A percentile compares a stretch with the other conserved stretches of the same genome.
These are phyloP conservation scores for Dendronephthya gigantea DNA, from an alignment of 64 coral and sea anemone genomes.

Conservation along the genomic window DNA sequence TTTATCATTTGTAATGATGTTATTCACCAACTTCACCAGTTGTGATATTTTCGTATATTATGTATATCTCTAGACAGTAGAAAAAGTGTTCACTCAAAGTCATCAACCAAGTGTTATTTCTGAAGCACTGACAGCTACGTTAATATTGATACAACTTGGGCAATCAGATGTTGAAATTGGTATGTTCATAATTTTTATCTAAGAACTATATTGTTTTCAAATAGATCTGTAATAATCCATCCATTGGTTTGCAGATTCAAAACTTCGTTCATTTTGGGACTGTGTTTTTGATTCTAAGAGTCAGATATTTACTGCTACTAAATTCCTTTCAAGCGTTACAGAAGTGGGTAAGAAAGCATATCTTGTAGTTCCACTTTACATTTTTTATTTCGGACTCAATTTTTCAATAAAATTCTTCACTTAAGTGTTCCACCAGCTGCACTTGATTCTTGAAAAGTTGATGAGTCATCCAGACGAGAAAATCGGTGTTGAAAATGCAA, in stretches of 20 bases:
- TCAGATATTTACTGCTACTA: constrained; percentile 74
- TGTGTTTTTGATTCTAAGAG: constrained; percentile 70
- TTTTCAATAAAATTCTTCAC: neutral
- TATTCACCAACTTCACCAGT: no score
- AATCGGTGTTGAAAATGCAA: constrained; percentile 1
- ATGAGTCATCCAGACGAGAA: constrained; percentile 22
- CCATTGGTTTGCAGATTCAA: constrained; percentile 49
- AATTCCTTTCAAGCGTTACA: constrained; percentile 52
- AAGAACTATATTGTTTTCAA: no score
- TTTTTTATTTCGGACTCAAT: neutral
- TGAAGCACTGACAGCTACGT: neutral
- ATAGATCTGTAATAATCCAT: neutral
- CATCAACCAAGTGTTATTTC: constrained; percentile 1
- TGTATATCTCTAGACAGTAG: neutral
- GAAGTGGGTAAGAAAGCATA: constrained; percentile 61
- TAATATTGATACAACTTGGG: neutral
- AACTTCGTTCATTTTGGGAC: constrained; percentile 71
- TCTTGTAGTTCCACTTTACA: no score
- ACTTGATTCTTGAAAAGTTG: constrained; percentile 28
- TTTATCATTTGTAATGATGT: no score
- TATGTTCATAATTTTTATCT: no score
- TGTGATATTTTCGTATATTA: no score
- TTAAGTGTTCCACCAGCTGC: constrained; percentile 32
- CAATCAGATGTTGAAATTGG: neutral
- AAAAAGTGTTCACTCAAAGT: neutral